Evolutionary conservation across 2,888 invertebrate genomes (phyloP).

Genomic region (Papilio demoleus): DNA sequence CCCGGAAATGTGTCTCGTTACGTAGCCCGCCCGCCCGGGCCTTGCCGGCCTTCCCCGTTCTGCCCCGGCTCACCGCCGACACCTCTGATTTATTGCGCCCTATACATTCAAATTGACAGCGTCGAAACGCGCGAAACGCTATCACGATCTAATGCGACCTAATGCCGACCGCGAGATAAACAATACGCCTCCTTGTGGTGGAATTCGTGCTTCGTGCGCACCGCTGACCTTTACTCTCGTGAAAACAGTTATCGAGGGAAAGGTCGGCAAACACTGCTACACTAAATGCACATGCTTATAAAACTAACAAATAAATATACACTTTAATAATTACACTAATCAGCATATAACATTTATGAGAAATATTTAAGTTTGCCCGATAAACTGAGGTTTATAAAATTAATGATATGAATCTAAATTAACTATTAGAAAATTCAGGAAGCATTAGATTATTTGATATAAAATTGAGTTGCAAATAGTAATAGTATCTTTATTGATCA

Average conservation of each 20-base stretch:
- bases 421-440: background rate
- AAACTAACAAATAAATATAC: background rate
- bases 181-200: constrained; percentile 21
- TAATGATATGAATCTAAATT: background rate
- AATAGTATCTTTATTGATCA: constrained; percentile 31
- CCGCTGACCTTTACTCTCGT: constrained; percentile 35
- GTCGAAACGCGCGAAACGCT: constrained; percentile 49
- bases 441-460: constrained; percentile 1
- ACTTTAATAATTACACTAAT: background rate
- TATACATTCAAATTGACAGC: constrained; percentile 72
- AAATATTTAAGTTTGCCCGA: too few relatives aligned
- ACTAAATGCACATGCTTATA: background rate
- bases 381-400: too few relatives aligned
- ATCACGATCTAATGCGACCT: constrained; percentile 36
- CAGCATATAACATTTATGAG: background rate
- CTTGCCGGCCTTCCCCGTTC: constrained; percentile 58
- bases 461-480: constrained; percentile 14
- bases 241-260: constrained; percentile 5
- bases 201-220: constrained; percentile 23
- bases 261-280: background rate
- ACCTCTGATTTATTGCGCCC: constrained; percentile 71
- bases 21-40: constrained; percentile 65
- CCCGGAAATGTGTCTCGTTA: constrained; percentile 78
- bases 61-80: constrained; percentile 61
- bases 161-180: constrained; percentile 34